These are phyloP conservation scores for Tursiops truncatus DNA, from an alignment of 2,113 vertebrate genomes.

Conservation along the genomic window DNA sequence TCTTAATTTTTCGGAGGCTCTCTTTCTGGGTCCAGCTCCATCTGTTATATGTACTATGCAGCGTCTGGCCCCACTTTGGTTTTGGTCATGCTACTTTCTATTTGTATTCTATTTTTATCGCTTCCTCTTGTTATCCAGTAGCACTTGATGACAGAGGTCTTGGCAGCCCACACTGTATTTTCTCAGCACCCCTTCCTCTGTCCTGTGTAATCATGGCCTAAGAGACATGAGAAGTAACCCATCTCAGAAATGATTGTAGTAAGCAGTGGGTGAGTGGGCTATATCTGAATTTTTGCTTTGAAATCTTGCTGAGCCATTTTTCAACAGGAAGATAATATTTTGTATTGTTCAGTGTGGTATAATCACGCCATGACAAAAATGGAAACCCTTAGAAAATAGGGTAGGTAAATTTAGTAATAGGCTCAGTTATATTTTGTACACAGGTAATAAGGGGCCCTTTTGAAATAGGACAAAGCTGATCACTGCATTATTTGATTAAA, in stretches of 20 bases:
- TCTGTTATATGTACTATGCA: background rate
- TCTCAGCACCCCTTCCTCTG: background rate
- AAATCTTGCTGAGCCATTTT: constrained; percentile 13
- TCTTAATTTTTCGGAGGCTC: background rate
- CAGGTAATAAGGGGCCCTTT: background rate
- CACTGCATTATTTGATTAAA: constrained; percentile 52
- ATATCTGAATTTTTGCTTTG: background rate
- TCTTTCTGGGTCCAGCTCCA: background rate
- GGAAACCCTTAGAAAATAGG: background rate
- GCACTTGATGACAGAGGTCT: background rate
- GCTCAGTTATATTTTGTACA: background rate
- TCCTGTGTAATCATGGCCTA: background rate
- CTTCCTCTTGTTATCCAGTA: background rate
- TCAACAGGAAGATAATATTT: background rate
- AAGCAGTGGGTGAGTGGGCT: background rate
- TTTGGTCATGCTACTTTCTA: background rate
- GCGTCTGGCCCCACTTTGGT: background rate
- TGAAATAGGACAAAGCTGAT: constrained; percentile 9
- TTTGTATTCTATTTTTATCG: background rate
- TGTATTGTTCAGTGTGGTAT: background rate
- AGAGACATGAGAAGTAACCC: background rate
- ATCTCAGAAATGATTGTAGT: background rate
- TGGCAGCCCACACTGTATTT: background rate
- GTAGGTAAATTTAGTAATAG: constrained; percentile 25
- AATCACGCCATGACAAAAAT: constrained; percentile 1